Evolutionary conservation across 2,888 invertebrate genomes (phyloP), one percentile per base, ranked within the genome.

Genomic region (Euplagia quadripunctaria): DNA sequence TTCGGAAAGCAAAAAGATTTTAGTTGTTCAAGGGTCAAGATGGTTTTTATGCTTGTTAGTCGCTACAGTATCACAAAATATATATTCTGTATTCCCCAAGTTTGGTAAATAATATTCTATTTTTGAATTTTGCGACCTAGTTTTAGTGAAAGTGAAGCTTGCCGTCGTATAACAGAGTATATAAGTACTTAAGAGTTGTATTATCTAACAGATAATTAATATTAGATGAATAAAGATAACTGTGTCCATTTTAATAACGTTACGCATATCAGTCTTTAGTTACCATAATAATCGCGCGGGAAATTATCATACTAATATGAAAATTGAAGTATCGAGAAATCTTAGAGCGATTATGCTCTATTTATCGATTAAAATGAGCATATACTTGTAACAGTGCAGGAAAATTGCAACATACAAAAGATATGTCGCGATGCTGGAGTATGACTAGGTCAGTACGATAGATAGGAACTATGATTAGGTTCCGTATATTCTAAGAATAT

Each of bases 101-200:
- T 31, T 31, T 31, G 31, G 31, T 31, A 31, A 31, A 2, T 31
- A 31, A 31, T 31, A 66, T 51, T 66, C 66, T 49, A 51, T 51
- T 66, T 51, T 51, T 51, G 43, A 66, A 51, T 14, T 51, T 41
- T 17, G 17, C 41, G 51, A 66, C 51, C 66, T 41, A 66, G 31
- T 66, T 51, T 66, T 66, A 16, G 4, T 17, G 49, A 51, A 41
- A 66, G 16, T 66, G 66, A 66, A 16, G 66, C 51, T 31, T 31
- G 31, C 20, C 9, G 9, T 51, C 49, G 49, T 66, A 8, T 61
- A 31, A 51, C 31, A 66, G 41, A n/a, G 41, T 31, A 51, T 9
- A 16, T 49, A n/a, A n/a, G n/a, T n/a, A 20, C 31, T 14, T 31
- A 61, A 61, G 31, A 31, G 31, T 5, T 12, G 14, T 31, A 31